phyloP scores from a whole-genome alignment of 2,797 vertebrate genomes.

The Neosalanx taihuensis region DNA sequence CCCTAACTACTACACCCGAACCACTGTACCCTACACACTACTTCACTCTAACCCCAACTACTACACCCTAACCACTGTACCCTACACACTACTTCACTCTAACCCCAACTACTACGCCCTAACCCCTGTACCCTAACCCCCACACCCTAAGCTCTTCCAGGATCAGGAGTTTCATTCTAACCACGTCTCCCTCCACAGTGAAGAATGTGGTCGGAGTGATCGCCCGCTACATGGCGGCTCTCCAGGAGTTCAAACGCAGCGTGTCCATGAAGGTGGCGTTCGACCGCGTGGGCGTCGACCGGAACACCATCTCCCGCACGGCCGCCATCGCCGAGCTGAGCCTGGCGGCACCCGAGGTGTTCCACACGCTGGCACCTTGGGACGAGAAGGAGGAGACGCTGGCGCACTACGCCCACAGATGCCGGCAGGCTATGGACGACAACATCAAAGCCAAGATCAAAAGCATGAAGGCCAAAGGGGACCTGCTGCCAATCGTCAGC shows the following conservation, averaged over 20 bases:
- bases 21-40: too few species aligned
- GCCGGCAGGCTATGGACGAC: constrained; percentile 66
- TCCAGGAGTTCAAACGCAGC: constrained; percentile 63
- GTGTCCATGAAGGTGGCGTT: constrained; percentile 73
- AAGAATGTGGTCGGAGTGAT: constrained; percentile 69
- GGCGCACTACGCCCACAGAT: constrained; percentile 62
- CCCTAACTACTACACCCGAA: background rate
- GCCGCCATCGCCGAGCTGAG: constrained; percentile 66
- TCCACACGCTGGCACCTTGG: constrained; percentile 60
- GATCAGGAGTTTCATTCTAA: background rate
- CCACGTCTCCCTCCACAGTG: constrained; percentile 42
- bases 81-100: background rate
- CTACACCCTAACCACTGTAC: background rate
- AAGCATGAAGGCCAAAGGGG: constrained; percentile 60
- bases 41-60: background rate
- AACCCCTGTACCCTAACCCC: background rate
- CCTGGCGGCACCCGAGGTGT: constrained; percentile 64
- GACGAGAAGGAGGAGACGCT: constrained; percentile 68
- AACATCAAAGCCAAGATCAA: constrained; percentile 67
- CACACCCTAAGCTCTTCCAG: background rate
- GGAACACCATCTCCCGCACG: constrained; percentile 68
- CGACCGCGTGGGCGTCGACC: constrained; percentile 66
- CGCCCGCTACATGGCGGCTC: constrained; percentile 64
- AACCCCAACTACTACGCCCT: background rate
- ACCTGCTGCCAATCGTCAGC: constrained; percentile 71